These are phyloP conservation scores for Xiphydria camelus DNA, from an alignment of 2,888 invertebrate species.

Conservation along the genomic window DNA sequence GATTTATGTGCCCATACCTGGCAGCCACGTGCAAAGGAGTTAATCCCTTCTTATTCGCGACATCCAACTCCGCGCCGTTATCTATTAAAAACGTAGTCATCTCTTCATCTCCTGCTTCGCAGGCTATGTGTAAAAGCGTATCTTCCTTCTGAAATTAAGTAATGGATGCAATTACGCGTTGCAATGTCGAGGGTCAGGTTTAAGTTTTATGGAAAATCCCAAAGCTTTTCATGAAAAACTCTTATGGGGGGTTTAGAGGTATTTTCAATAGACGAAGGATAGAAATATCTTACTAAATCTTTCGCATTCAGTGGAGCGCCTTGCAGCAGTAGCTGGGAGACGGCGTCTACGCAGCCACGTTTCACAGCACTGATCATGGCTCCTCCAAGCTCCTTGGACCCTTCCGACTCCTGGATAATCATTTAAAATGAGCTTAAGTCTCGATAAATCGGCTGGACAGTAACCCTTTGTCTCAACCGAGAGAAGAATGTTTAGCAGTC, in stretches of 20 bases:
- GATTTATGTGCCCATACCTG: slow-evolving; percentile 70
- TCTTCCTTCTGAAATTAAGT: slow-evolving; percentile 62
- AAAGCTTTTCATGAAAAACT: too few species aligned
- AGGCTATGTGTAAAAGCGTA: slow-evolving; percentile 66
- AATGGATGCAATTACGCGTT: slow-evolving; percentile 6
- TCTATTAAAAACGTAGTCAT: slow-evolving; percentile 52
- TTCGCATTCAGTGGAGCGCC: slow-evolving; percentile 52
- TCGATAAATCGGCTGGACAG: too few species aligned
- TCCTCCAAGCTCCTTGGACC: slow-evolving; percentile 52
- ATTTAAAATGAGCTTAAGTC: not conserved
- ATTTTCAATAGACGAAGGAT: not conserved
- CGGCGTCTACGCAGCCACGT: slow-evolving; percentile 53
- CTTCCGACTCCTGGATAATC: slow-evolving; percentile 50
- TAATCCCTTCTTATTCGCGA: slow-evolving; percentile 64
- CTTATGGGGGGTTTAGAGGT: too few species aligned
- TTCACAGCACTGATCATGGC: slow-evolving; percentile 54
- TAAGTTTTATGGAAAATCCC: too few species aligned
- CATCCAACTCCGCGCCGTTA: slow-evolving; percentile 61
- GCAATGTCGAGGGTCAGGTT: too few species aligned
- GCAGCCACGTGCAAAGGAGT: slow-evolving; percentile 74
- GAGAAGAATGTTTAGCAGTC: too few species aligned
- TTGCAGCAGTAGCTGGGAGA: slow-evolving; percentile 51
- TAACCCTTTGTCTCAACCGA: too few species aligned
- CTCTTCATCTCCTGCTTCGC: slow-evolving; percentile 52
- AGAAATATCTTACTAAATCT: slow-evolving; percentile 43